Base-by-base conservation (phyloP, 2,888 invertebrate genomes). In the Hirtodrosophila confusa region DNA sequence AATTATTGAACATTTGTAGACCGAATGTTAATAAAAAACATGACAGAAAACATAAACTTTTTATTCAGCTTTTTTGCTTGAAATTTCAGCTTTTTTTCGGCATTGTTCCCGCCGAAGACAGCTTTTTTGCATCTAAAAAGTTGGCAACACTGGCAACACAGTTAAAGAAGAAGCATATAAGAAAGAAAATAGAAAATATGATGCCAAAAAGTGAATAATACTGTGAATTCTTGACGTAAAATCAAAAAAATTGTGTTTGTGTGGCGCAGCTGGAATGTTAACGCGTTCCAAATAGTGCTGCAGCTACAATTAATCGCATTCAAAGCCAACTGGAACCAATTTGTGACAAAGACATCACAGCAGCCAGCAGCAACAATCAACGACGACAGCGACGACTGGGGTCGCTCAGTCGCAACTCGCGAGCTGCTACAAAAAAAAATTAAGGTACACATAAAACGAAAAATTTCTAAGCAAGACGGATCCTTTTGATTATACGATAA, bases 111-210 rank as follows among this genome's bases (percentile, higher is more conserved):
- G n/a, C n/a, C n/a, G n/a, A n/a, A n/a, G n/a, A n/a, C n/a, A n/a
- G n/a, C n/a, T n/a, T n/a, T n/a, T n/a, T n/a, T n/a, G n/a, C n/a
- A n/a, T n/a, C n/a, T n/a, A n/a, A n/a, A n/a, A n/a, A n/a, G n/a
- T n/a, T n/a, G n/a, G n/a, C n/a, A n/a, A n/a, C n/a, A n/a, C n/a
- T n/a, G n/a, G n/a, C 69, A 69, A 41, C 53, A 29, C 33, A 55
- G 62, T 51, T 17, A 29, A 48, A 62, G 60, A 61, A 72, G 72
- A 69, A 72, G 72, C 27, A 51, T 17, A 63, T 27, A 60, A 31
- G 72, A 78, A 84, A 73, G 80, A 84, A 79, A 79, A 79, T 79
- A 79, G 77, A 79, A 79, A 79, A 77, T 82, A 80, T 65, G 75
- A 73, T 73, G 75, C 71, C 43, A 78, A 78, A 70, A 80, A 76